Conservation (phyloP, 2,888 invertebrate genomes). For the Pandemis corylana region DNA sequence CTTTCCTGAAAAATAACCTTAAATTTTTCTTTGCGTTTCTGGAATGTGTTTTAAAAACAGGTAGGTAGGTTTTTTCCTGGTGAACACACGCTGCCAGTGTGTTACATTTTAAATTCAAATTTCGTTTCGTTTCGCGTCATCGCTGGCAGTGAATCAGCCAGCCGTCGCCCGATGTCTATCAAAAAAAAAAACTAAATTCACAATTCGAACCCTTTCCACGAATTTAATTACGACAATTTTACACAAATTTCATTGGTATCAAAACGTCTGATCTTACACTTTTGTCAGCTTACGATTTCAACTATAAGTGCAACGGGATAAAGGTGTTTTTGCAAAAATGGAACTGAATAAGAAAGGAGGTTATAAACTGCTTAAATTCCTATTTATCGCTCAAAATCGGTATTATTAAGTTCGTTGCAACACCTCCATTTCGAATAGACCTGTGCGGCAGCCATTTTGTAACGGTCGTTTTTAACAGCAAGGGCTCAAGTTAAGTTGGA, state of each 20-base stretch:
- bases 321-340: background rate
- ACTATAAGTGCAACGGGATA: background rate
- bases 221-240: conserved; percentile 60
- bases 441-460: conserved; percentile 41
- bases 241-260: background rate
- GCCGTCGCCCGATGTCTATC: conserved; percentile 39
- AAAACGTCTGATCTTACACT: background rate
- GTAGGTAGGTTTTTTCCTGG: background rate
- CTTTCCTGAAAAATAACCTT: no score
- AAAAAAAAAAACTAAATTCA: conserved; percentile 45
- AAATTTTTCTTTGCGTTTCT: no score
- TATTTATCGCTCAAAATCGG: conserved; percentile 63
- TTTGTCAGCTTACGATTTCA: background rate
- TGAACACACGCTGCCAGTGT: background rate
- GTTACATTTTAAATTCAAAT: conserved; percentile 1
- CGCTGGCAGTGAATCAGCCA: conserved; percentile 49
- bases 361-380: conserved; percentile 43
- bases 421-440: conserved; percentile 50
- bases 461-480: conserved; percentile 9
- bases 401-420: conserved; percentile 45
- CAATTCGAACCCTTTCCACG: conserved; percentile 59
- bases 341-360: background rate
- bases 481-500: conserved; percentile 52
- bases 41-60: background rate
- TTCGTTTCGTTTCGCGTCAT: conserved; percentile 23